Base-by-base conservation (phyloP, 2,888 invertebrate species). In the Steromphala cineraria region DNA sequence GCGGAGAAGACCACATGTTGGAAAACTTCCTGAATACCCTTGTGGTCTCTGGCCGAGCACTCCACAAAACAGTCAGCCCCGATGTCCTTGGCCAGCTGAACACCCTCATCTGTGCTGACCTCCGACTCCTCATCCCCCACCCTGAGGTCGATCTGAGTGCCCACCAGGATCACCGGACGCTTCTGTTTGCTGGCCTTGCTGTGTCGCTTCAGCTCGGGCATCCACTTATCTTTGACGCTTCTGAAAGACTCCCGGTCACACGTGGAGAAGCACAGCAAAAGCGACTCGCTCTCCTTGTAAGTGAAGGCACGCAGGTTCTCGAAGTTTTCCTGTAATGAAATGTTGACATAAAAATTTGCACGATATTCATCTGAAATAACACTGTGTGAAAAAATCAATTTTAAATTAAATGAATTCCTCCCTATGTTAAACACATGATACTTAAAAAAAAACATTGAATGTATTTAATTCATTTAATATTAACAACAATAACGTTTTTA, bases 231-330 rank as follows among this genome's bases (percentile, higher is more conserved):
- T 76, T 82, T 83, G 46, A 90, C 83, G 81, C 87, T 88, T 79
- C 85, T 83, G 81, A 89, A 88, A 8, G 90, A 89, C 52, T 89
- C 88, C 62, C 89, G 82, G 85, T 90, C 90, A 28, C 87, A 86
- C 0, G 88, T 88, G 55, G 88, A 89, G 82, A 86, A 90, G 79
- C 90, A 90, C 79, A 90, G 81, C 55, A 89, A 84, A 55, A 88
- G 86, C 8, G 89, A 89, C 24, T 89, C 88, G 77, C 89, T 89
- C 80, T 90, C 89, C 75, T 87, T 86, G 83, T 90, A 89, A 0
- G 89, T 88, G 84, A 89, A 89, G 19, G 86, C 86, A 71, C 90
- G 81, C 31, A 90, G 79, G 28, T 87, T 86, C 75, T 85, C 87
- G 79, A 87, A 89, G 82, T 89, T 89, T 80, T 85, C 86, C 89